Conservation (phyloP, 2,888 invertebrate genomes). For the Caenorhabditis japonica region DNA sequence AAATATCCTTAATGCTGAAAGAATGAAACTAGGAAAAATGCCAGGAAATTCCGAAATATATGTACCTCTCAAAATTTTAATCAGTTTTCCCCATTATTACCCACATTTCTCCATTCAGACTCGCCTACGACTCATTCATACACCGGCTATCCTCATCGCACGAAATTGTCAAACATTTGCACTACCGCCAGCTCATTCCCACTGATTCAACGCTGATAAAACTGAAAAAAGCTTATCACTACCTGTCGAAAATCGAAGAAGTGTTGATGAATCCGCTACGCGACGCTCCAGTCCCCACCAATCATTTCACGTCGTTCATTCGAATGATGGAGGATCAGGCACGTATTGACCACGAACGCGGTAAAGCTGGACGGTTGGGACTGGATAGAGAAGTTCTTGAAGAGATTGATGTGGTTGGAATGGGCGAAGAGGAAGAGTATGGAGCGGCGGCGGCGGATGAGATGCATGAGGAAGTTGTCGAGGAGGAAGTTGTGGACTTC, state of each 20-base stretch:
- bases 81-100: not conserved
- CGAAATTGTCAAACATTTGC: slow-evolving; percentile 29
- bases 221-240: slow-evolving; percentile 10
- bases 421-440: slow-evolving; percentile 31
- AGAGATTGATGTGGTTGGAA: slow-evolving; percentile 44
- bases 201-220: slow-evolving; percentile 6
- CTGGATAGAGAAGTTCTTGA: not conserved
- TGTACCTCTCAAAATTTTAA: not conserved
- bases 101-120: slow-evolving; percentile 11
- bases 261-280: slow-evolving; percentile 23
- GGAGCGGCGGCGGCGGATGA: slow-evolving; percentile 9
- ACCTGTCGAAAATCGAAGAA: slow-evolving; percentile 21
- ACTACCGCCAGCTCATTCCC: slow-evolving; percentile 9
- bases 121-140: slow-evolving; percentile 42
- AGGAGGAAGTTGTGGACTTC: slow-evolving; percentile 1
- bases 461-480: slow-evolving; percentile 8
- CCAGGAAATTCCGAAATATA: too few relatives aligned
- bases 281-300: not conserved
- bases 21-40: too few relatives aligned
- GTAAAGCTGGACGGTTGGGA: not conserved
- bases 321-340: slow-evolving; percentile 45
- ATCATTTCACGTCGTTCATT: slow-evolving; percentile 25
- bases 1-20: too few relatives aligned
- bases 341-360: not conserved
- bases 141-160: slow-evolving; percentile 38